Evolutionary conservation across 2,888 invertebrate genomes (phyloP).

Genomic region (Netelia melanura): DNA sequence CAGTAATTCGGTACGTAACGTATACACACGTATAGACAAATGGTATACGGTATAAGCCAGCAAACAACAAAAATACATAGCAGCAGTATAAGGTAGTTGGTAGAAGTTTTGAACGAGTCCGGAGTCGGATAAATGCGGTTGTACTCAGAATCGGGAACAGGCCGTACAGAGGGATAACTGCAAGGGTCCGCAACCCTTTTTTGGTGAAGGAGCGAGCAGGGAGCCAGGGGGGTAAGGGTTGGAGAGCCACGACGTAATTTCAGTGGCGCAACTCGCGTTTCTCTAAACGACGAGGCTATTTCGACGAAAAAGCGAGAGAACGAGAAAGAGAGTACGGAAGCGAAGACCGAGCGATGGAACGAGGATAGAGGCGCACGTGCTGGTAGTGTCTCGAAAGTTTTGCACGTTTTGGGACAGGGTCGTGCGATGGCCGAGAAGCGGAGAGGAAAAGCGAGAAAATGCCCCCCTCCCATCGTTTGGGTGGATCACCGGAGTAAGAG

Average conservation of each 20-base stretch:
- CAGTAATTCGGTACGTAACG: conserved; percentile 49
- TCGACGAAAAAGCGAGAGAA: conserved; percentile 56
- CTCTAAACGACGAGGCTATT: conserved; percentile 78
- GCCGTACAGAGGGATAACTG: conserved; percentile 48
- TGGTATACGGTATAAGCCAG: conserved; percentile 27
- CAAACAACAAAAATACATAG: conserved; percentile 66
- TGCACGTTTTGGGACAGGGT: conserved; percentile 62
- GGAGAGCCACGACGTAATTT: conserved; percentile 77
- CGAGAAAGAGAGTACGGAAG: conserved; percentile 8
- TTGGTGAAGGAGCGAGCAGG: not conserved
- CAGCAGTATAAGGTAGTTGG: conserved; percentile 56
- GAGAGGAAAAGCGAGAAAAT: not conserved
- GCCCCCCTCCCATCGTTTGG: not conserved
- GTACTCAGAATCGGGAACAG: conserved; percentile 38
- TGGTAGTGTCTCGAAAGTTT: conserved; percentile 82
- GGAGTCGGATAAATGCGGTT: conserved; percentile 62
- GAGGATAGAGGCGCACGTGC: conserved; percentile 68
- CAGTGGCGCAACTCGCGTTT: conserved; percentile 64
- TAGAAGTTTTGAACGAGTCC: conserved; percentile 66
- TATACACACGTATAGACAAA: conserved; percentile 9
- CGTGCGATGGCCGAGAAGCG: conserved; percentile 56
- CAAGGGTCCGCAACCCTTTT: conserved; percentile 72
- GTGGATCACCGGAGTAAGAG: conserved; percentile 45
- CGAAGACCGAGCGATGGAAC: conserved; percentile 62
- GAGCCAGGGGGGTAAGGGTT: conserved; percentile 58